Evolutionary conservation across 2,113 vertebrate species (phyloP), one percentile per base, ranked within the genome.

Genomic region (Passer domesticus): DNA sequence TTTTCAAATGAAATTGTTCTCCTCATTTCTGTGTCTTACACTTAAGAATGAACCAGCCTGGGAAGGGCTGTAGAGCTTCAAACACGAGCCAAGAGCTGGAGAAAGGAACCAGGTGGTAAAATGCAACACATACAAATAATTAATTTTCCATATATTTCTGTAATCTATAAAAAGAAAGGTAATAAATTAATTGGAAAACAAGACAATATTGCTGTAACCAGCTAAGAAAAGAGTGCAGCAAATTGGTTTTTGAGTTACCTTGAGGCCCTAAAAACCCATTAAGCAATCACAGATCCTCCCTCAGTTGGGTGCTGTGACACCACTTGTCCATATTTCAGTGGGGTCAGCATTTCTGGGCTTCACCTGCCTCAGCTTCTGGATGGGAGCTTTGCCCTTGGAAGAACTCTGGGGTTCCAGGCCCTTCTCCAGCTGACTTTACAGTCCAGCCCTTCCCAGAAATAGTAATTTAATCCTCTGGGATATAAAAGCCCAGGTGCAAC

Each of bases 101-200:
- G 74, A 82, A 83, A 83, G 35, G 23, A 90, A 46, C 14, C 44
- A n/a, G 10, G 25, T 20, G 25, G n/a, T 82, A 37, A 94, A 92
- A 87, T 12, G 31, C 37, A 62, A 15, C 2, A 21, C 35, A 31
- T 6, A 50, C 14, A 83, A 44, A 22, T 2, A 78, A 56, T 44
- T 59, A 20, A 31, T 43, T 86, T 89, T 20, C 62, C n/a, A 12
- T 58, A 13, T 33, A 60, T 66, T 62, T 89, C 23, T 56, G 31
- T 23, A 41, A 33, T 53, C 72, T 52, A 2, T 63, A 44, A 43
- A 89, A 84, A 41, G 39, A 41, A 82, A 67, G 16, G 28, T 24
- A 83, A 95, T 79, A 91, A 92, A 94, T 94, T 63, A 90, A 77
- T 49, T 44, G 69, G 39, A 60, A 90, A 89, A n/a, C 56, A 83